Evolutionary conservation across 2,888 invertebrate genomes (phyloP).

Genomic region (Drosophila peninsularis): DNA sequence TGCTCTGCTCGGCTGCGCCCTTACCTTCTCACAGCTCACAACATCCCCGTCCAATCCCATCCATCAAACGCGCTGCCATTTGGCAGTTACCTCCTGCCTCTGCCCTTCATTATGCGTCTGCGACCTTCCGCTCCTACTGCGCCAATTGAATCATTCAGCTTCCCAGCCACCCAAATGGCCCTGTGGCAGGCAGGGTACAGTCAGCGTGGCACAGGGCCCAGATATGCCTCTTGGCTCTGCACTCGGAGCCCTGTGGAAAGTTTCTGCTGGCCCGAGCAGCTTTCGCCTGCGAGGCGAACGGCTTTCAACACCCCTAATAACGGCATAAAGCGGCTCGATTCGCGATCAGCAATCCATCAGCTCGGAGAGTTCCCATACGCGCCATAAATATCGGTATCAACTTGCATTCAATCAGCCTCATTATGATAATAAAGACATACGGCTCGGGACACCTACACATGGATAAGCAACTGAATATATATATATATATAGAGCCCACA

Average conservation of each 20-base stretch:
- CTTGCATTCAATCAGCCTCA: conserved; percentile 72
- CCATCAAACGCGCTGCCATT: conserved; percentile 57
- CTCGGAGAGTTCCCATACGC: conserved; percentile 8
- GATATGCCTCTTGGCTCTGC: too few species aligned
- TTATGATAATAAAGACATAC: conserved; percentile 74
- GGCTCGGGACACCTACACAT: conserved; percentile 58
- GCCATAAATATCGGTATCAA: conserved; percentile 64
- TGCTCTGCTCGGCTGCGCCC: too few species aligned
- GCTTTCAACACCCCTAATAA: conserved; percentile 6
- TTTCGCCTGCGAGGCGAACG: not conserved
- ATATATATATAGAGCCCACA: not conserved
- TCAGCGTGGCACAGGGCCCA: too few species aligned
- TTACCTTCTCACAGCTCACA: conserved; percentile 14
- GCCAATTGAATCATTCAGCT: conserved; percentile 62
- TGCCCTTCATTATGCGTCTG: conserved; percentile 33
- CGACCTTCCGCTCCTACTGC: conserved; percentile 69
- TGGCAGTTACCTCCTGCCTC: conserved; percentile 58
- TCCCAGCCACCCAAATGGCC: conserved; percentile 32
- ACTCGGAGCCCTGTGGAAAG: too few species aligned
- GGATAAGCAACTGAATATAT: not conserved
- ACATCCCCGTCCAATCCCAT: conserved; percentile 32
- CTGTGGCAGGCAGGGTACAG: conserved; percentile 14
- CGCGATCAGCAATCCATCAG: conserved; percentile 1
- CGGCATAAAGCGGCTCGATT: not conserved
- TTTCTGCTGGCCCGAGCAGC: not conserved